phyloP scores from a whole-genome alignment of 1,140 invertebrate genomes.

The Calephelis virginiensis region DNA sequence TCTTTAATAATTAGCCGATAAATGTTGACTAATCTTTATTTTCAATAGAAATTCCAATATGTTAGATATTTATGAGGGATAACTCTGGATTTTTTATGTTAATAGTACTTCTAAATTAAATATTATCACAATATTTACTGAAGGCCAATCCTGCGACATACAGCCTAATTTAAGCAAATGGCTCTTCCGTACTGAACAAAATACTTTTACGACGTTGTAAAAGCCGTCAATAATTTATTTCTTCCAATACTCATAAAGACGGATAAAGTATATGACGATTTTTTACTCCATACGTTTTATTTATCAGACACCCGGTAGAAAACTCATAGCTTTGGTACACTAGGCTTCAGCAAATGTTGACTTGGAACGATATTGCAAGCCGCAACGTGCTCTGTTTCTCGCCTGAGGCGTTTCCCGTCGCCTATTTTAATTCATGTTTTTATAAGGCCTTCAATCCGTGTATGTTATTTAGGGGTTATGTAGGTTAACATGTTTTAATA shows the following conservation, averaged over 20 bases:
- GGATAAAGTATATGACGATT: slow-evolving; percentile 22
- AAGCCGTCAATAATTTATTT: slow-evolving; percentile 37
- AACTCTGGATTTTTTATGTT: background rate
- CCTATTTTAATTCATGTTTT: slow-evolving; percentile 24
- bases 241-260: slow-evolving; percentile 25
- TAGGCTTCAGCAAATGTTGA: slow-evolving; percentile 40
- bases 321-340: slow-evolving; percentile 35
- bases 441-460: slow-evolving; percentile 10
- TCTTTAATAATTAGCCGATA: too few relatives aligned
- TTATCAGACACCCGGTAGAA: slow-evolving; percentile 25
- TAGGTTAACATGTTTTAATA: background rate
- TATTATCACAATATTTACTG: slow-evolving; percentile 1
- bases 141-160: slow-evolving; percentile 1
- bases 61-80: background rate
- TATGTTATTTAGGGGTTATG: background rate
- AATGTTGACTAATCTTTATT: too few relatives aligned
- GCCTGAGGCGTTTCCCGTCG: slow-evolving; percentile 23
- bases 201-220: slow-evolving; percentile 30
- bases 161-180: slow-evolving; percentile 12
- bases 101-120: background rate
- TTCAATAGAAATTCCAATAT: background rate
- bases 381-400: slow-evolving; percentile 30
- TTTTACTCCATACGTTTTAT: slow-evolving; percentile 23
- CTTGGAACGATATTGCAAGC: slow-evolving; percentile 39
- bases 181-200: slow-evolving; percentile 25